Base-by-base conservation (phyloP, 2,113 vertebrate genomes). In the Pollachius pollachius region DNA sequence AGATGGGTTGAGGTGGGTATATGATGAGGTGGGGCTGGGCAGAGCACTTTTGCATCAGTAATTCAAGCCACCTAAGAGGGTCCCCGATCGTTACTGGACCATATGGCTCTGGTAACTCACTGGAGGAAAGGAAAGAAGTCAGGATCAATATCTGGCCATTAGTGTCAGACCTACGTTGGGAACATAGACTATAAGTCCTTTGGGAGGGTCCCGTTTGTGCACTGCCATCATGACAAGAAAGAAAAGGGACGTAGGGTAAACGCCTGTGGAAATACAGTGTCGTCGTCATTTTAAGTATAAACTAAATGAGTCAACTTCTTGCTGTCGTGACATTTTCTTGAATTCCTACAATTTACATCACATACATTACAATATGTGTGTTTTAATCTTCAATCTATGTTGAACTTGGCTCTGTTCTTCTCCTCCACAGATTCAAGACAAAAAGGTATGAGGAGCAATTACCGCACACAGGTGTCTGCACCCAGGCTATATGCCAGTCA, bases 81-180 rank as follows among this genome's bases (percentile, higher is more conserved):
- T 88, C 85, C 85, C 88, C 62, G 72, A 68, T 77, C 88, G 81
- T 82, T 78, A 85, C 34, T 77, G 84, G 82, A 76, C 74, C 90
- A 86, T 81, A 85, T 90, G 86, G 85, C 80, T 89, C 85, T 84
- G 25, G 88, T 86, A 89, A 86, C 75, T 75, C 60, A 76, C 80
- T 71, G 74, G 70, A 37, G 41, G 11, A 13, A 48, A 64, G 73
- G 78, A 82, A 75, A 85, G 80, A 84, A 87, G 77, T 76, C 60
- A 59, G 62, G 64, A 92, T 92, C 92, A 89, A 92, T 92, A 92
- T 68, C 63, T 86, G 23, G 70, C 88, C 90, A 91, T 92, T 91
- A 90, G 83, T 70, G 76, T 81, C 72, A 67, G 69, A 17, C 68
- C 75, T 74, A 58, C 30, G 41, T 18, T 41, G 73, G 81, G 75